A percentile compares a stretch with the other conserved stretches of the same genome.
phyloP scores from a whole-genome alignment of 1,140 invertebrate genomes.

The Drosophila pseudoananassae region DNA sequence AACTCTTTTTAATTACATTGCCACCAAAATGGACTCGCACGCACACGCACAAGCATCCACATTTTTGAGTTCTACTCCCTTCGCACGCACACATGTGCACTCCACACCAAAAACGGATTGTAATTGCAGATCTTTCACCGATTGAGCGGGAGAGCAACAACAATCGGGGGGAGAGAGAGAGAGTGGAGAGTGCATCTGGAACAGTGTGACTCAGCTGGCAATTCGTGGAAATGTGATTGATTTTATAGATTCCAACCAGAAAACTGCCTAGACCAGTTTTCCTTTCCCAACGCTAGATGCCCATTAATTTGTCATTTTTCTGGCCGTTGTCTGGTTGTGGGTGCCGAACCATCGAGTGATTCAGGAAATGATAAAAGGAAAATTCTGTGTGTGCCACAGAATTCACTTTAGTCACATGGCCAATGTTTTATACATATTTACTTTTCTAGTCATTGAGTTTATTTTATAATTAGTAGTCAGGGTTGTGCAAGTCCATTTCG shows the following conservation, averaged over 20 bases:
- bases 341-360: background rate
- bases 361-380: background rate
- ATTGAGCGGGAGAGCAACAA: slow-evolving; percentile 14
- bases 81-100: slow-evolving; percentile 28
- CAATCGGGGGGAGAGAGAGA: slow-evolving; percentile 6
- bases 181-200: slow-evolving; percentile 3
- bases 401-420: background rate
- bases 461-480: background rate
- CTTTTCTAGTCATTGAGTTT: background rate
- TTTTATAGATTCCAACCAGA: slow-evolving; percentile 36
- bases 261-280: slow-evolving; percentile 29
- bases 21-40: slow-evolving; percentile 30
- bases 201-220: slow-evolving; percentile 35
- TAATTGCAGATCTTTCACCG: slow-evolving; percentile 42
- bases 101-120: slow-evolving; percentile 23
- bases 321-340: background rate
- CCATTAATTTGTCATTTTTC: slow-evolving; percentile 6
- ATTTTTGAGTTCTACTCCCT: slow-evolving; percentile 18
- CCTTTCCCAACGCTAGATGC: background rate
- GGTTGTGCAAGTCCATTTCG: background rate
- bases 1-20: slow-evolving; percentile 83
- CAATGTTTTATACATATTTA: background rate
- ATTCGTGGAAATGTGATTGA: slow-evolving; percentile 45
- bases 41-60: slow-evolving; percentile 27
- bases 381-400: background rate